Conservation (phyloP, 2,888 invertebrate species). For the Idaea aversata region DNA sequence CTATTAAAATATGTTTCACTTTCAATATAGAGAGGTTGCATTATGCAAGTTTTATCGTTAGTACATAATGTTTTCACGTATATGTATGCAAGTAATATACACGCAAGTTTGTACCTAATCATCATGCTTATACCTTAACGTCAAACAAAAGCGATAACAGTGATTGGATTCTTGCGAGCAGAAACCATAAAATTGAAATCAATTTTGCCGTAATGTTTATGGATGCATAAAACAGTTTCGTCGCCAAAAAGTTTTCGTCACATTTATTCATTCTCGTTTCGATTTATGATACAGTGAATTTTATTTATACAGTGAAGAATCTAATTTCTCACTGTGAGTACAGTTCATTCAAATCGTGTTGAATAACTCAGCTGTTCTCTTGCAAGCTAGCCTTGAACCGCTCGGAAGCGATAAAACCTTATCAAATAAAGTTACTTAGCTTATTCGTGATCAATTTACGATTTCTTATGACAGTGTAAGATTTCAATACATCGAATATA, state of each 20-base stretch:
- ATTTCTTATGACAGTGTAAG: constrained; percentile 68
- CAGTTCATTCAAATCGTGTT: constrained; percentile 18
- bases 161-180: constrained; percentile 78
- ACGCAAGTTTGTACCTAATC: constrained; percentile 52
- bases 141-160: constrained; percentile 73
- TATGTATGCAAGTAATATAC: not conserved
- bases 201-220: constrained; percentile 78
- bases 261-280: constrained; percentile 39
- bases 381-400: constrained; percentile 27
- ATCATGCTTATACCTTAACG: constrained; percentile 66
- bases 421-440: constrained; percentile 55
- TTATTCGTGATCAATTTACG: constrained; percentile 60
- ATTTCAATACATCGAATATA: constrained; percentile 74
- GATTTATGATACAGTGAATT: constrained; percentile 9
- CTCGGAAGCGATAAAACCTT: constrained; percentile 45
- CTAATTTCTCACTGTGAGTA: not conserved
- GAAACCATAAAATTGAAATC: constrained; percentile 79
- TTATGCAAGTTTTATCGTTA: not conserved
- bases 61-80: not conserved
- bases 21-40: too few relatives aligned
- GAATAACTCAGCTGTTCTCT: constrained; percentile 16
- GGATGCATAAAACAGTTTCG: constrained; percentile 69
- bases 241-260: constrained; percentile 52
- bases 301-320: not conserved
- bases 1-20: not conserved